Evolutionary conservation across 2,888 invertebrate genomes (phyloP), one percentile per base, ranked within the genome.

Genomic region (Orthosia incerta): DNA sequence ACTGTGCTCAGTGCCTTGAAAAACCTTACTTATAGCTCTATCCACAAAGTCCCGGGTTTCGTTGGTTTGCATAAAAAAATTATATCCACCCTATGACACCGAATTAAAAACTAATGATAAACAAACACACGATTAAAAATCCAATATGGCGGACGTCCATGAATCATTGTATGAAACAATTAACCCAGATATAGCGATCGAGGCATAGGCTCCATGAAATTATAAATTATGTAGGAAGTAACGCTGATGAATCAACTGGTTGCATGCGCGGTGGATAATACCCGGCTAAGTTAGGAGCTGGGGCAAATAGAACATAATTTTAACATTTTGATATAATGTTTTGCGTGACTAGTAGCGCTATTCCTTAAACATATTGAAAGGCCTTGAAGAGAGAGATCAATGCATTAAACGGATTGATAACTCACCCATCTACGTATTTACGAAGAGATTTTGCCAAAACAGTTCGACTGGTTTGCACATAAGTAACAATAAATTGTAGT

Each of bases 171-270:
- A 84, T 76, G 69, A 84, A 90, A 90, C 91, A 91, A 93, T 93
- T 94, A 94, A 92, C 94, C 94, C 88, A 94, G 90, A 91, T 94
- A 89, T 70, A 76, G 79, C 81, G 82, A 84, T 87, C 86, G 84
- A 88, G 84, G 83, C 75, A 82, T 89, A 86, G 86, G 86, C 89
- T 91, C 91, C 92, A 92, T 94, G 93, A 94, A 94, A 94, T 95
- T 94, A 93, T 93, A 92, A 94, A 94, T 94, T 91, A 94, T 93
- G 91, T 93, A 94, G 94, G 94, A 94, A 94, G 93, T 90, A 86
- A 82, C 76, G 80, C 72, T 86, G 82, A 86, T 93, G 94, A 93
- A 90, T 93, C 93, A 93, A 89, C 88, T 83, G 80, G 76, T 91
- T 87, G 93, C 93, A 92, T 93, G 83, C 63, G 71, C 46, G 78